Conservation (phyloP, 1,140 invertebrate species). For the Trachymyrmex septentrionalis region DNA sequence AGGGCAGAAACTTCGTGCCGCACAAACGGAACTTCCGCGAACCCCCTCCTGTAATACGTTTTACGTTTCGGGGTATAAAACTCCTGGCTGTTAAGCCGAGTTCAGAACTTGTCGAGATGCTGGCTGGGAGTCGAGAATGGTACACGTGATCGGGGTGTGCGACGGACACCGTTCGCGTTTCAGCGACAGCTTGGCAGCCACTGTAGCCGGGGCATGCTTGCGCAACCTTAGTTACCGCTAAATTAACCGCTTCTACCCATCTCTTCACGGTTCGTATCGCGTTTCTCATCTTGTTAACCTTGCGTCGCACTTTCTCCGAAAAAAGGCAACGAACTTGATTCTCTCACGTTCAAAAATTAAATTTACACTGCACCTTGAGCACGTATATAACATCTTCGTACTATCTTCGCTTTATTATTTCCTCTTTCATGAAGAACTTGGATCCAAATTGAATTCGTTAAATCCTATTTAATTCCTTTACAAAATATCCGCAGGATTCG, state of each 20-base stretch:
- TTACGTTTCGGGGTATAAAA: constrained; percentile 66
- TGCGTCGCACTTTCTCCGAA: not conserved
- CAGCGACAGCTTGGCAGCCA: constrained; percentile 51
- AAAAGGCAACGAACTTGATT: not conserved
- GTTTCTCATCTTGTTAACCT: constrained; percentile 40
- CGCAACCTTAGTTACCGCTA: constrained; percentile 14
- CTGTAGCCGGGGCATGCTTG: constrained; percentile 12
- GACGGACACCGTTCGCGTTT: constrained; percentile 50
- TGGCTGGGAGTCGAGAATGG: constrained; percentile 9
- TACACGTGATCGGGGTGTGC: constrained; percentile 58
- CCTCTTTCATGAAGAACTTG: not conserved
- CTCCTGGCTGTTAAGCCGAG: constrained; percentile 64
- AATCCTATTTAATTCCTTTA: not conserved
- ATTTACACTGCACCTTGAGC: not conserved
- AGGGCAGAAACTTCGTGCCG: constrained; percentile 53
- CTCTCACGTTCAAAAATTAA: not conserved
- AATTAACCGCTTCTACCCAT: constrained; percentile 41
- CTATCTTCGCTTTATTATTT: not conserved
- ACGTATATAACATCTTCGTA: not conserved
- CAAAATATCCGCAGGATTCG: too few species aligned
- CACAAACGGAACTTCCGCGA: constrained; percentile 64
- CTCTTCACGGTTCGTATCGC: constrained; percentile 11
- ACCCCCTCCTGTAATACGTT: constrained; percentile 42
- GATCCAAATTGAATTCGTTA: not conserved
- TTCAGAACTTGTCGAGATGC: constrained; percentile 60